Evolutionary conservation across 2,888 invertebrate species (phyloP).

Genomic region (Glyphotaelius pellucidus): DNA sequence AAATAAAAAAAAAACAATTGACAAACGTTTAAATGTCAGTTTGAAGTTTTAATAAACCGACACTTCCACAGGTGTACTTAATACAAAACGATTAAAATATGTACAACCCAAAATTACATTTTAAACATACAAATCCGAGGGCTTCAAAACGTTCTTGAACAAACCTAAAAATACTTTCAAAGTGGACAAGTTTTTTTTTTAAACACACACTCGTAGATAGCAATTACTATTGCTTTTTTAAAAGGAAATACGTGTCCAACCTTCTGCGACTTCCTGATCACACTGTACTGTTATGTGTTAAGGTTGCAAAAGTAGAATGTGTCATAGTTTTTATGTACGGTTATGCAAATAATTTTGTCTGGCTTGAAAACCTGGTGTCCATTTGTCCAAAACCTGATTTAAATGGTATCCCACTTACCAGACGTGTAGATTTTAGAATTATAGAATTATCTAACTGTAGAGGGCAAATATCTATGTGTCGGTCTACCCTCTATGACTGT

Average conservation of each 20-base stretch:
- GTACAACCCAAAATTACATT: too few species aligned
- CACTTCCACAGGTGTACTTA: too few species aligned
- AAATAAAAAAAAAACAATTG: neutral
- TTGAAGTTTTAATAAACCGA: neutral
- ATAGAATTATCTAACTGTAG: neutral
- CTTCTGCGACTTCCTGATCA: neutral
- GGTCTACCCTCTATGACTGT: too few species aligned
- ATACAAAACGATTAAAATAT: too few species aligned
- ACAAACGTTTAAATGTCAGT: neutral
- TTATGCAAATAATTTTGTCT: slow-evolving; percentile 19
- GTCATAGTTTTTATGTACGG: neutral
- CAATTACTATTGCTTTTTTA: neutral
- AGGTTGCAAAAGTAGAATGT: slow-evolving; percentile 4
- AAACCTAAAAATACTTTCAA: neutral
- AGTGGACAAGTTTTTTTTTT: neutral
- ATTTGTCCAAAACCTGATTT: slow-evolving; percentile 13
- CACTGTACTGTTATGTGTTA: neutral
- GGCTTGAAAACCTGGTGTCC: neutral
- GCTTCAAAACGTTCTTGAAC: neutral
- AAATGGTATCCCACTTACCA: neutral
- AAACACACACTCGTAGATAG: neutral
- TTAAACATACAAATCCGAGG: neutral
- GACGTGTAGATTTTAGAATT: neutral
- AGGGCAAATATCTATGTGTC: neutral
- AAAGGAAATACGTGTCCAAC: neutral